phyloP scores from a whole-genome alignment of 2,113 vertebrate genomes.

The Vulpes lagopus region DNA sequence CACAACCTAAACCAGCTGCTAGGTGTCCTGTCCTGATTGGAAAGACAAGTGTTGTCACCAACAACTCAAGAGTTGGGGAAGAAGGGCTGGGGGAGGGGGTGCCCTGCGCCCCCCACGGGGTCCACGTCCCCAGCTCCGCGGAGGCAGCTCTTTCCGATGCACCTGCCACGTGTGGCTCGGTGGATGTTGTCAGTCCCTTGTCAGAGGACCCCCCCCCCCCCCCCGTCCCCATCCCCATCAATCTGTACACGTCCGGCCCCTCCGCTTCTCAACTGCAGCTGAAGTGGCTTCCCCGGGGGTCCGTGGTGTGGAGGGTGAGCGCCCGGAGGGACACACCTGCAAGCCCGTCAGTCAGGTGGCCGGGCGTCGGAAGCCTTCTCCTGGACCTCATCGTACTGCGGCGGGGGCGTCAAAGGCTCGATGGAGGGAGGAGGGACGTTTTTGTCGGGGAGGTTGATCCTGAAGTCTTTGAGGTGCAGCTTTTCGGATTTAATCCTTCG shows the following conservation, averaged over 20 bases:
- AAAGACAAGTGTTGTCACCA: background rate
- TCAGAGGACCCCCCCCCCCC: background rate
- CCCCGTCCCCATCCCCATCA: background rate
- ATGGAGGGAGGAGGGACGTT: constrained; percentile 88
- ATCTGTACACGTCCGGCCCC: background rate
- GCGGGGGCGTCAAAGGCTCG: constrained; percentile 96
- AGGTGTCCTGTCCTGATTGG: background rate
- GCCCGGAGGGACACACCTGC: background rate
- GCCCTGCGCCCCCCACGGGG: rapidly evolving
- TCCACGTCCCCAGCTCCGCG: background rate
- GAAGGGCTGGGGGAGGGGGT: background rate
- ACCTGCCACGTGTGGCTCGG: background rate
- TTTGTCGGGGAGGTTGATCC: constrained; percentile 85
- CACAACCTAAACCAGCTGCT: rapidly evolving
- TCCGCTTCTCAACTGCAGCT: rapidly evolving
- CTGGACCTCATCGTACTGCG: constrained; percentile 93
- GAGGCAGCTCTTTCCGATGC: rapidly evolving
- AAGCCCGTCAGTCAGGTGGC: constrained; percentile 73
- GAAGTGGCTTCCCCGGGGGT: constrained; percentile 4
- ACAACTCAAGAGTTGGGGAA: background rate
- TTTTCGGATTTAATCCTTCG: constrained; percentile 97
- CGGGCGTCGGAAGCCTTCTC: constrained; percentile 74
- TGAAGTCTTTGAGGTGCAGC: constrained; percentile 91
- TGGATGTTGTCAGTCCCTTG: background rate
- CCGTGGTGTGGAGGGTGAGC: background rate